Conservation (phyloP, 2,113 vertebrate genomes). For the Dicaeum eximium region DNA sequence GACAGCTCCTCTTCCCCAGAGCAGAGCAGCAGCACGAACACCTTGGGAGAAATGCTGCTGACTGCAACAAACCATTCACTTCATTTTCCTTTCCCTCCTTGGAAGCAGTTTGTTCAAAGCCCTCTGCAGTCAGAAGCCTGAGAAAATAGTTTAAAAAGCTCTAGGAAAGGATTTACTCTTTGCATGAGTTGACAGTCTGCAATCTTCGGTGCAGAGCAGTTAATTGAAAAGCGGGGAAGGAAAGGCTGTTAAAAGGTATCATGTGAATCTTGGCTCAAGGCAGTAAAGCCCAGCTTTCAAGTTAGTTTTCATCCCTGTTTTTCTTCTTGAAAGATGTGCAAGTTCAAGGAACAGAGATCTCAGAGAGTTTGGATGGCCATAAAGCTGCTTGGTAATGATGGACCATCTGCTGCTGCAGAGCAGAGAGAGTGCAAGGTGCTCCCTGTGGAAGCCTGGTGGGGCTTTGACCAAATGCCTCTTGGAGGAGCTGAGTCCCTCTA, state of each 20-base stretch:
- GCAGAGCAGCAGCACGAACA: background rate
- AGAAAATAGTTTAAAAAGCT: background rate
- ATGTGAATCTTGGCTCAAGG: background rate
- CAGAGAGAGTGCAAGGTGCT: accelerated
- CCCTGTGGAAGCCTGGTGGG: accelerated
- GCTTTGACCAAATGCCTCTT: background rate
- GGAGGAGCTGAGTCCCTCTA: background rate
- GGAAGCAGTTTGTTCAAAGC: background rate
- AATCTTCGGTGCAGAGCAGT: background rate
- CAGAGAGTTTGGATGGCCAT: background rate
- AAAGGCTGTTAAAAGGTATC: background rate
- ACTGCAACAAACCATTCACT: background rate
- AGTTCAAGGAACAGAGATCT: background rate
- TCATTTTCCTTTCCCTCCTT: background rate
- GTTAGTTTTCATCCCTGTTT: background rate
- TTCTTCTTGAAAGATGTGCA: background rate
- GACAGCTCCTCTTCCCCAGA: background rate
- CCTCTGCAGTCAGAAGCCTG: background rate
- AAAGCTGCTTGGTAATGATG: background rate
- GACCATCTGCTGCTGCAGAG: background rate
- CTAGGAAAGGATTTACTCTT: conserved; percentile 18
- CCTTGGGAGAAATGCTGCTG: background rate
- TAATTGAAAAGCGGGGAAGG: background rate
- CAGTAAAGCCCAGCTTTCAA: background rate
- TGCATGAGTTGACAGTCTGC: background rate